Evolutionary conservation across 23 tunicate genomes (phyloP).

Genomic region (Ascidia mentula): DNA sequence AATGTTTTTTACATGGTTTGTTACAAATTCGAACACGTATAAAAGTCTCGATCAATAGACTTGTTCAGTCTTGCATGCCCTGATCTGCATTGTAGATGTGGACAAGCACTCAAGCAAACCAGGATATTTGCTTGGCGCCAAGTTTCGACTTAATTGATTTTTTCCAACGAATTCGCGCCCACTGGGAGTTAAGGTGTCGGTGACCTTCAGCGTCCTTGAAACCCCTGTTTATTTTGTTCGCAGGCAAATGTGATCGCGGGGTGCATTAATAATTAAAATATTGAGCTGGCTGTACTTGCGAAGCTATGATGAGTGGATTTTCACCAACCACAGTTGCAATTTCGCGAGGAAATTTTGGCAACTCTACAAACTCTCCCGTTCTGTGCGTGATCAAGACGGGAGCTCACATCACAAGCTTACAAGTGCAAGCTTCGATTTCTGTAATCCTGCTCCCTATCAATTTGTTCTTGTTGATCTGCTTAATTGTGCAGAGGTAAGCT

Average conservation of each 20-base stretch:
- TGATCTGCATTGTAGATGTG: no score
- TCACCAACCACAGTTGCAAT: background rate
- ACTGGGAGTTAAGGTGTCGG: no score
- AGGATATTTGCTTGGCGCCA: no score
- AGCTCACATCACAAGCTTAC: background rate
- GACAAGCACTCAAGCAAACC: no score
- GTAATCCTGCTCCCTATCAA: background rate
- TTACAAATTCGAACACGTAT: no score
- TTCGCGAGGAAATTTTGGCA: background rate
- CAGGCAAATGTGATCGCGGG: background rate
- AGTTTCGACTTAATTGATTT: no score
- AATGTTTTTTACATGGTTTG: no score
- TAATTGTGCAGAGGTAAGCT: background rate
- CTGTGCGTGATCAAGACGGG: background rate
- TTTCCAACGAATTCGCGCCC: background rate
- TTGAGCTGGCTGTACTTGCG: background rate
- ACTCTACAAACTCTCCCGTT: no score
- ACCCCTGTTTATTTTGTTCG: background rate
- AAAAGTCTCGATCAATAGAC: no score
- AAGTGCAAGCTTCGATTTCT: background rate
- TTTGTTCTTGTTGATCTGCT: background rate
- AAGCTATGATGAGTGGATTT: background rate
- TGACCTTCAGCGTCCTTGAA: background rate
- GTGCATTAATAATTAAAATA: background rate
- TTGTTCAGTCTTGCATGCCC: no score